These are phyloP conservation scores for Glossosoma conforme DNA, from an alignment of 1,140 invertebrate species.

Conservation along the genomic window DNA sequence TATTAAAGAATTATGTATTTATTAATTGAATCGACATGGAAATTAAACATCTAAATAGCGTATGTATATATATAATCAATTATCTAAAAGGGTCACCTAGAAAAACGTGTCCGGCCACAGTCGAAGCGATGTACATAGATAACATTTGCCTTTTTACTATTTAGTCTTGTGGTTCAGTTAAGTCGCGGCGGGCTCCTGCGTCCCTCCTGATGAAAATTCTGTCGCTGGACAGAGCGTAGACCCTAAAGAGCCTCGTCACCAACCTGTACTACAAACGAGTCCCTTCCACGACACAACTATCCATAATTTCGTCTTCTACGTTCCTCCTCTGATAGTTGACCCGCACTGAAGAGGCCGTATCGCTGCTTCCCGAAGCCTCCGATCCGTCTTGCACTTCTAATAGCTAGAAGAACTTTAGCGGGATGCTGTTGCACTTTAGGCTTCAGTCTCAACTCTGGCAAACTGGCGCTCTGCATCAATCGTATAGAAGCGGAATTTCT, in stretches of 20 bases:
- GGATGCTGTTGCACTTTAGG: conserved; percentile 33
- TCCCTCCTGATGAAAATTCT: conserved; percentile 29
- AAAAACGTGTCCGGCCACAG: too few species aligned
- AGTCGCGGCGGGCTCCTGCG: conserved; percentile 8
- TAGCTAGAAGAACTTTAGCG: conserved; percentile 40
- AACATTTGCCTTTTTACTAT: too few species aligned
- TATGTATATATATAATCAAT: too few species aligned
- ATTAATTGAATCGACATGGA: too few species aligned
- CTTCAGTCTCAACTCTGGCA: conserved; percentile 46
- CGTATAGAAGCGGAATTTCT: conserved; percentile 39
- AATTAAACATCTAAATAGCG: too few species aligned
- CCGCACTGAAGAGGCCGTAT: conserved; percentile 9
- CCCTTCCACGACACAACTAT: too few species aligned
- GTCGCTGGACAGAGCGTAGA: conserved; percentile 41
- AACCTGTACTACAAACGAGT: conserved; percentile 49
- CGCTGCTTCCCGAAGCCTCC: conserved; percentile 27
- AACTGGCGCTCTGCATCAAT: conserved; percentile 46
- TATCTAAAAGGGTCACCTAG: too few species aligned
- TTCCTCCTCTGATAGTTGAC: too few species aligned
- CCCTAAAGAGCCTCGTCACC: conserved; percentile 43
- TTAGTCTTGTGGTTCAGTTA: too few species aligned
- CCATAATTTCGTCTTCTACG: conserved; percentile 10
- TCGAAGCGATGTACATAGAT: too few species aligned
- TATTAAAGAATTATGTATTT: too few species aligned
- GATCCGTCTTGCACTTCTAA: conserved; percentile 37